phyloP scores from a whole-genome alignment of 2,888 invertebrate species.

The Epinotia bilunana region DNA sequence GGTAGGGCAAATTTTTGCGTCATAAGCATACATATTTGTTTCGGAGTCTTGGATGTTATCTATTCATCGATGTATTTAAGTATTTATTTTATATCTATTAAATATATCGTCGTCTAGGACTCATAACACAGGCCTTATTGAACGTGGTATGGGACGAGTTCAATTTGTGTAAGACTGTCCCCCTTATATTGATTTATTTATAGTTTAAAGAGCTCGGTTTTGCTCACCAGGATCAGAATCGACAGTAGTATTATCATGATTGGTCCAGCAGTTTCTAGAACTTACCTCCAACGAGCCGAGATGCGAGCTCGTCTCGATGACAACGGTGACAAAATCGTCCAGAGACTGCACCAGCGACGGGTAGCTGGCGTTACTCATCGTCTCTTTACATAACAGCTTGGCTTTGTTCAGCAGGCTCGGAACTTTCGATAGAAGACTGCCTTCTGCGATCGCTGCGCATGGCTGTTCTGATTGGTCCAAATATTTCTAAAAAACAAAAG shows the following conservation, averaged over 20 bases:
- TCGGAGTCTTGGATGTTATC: too few relatives aligned
- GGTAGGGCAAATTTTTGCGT: too few relatives aligned
- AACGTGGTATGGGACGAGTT: too few relatives aligned
- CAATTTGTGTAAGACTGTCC: too few relatives aligned
- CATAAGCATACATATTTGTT: too few relatives aligned
- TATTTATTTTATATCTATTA: too few relatives aligned
- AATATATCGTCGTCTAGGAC: too few relatives aligned
- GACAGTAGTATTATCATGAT: neutral
- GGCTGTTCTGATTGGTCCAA: conserved; percentile 71
- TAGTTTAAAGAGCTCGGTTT: too few relatives aligned
- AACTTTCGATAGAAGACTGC: conserved; percentile 69
- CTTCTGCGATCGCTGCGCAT: conserved; percentile 58
- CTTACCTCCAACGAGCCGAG: conserved; percentile 87
- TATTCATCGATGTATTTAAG: too few relatives aligned
- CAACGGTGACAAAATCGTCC: conserved; percentile 86
- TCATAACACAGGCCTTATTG: too few relatives aligned
- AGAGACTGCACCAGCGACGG: conserved; percentile 85
- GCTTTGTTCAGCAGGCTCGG: conserved; percentile 84
- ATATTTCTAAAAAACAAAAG: conserved; percentile 67
- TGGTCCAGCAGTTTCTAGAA: neutral
- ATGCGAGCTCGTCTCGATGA: conserved; percentile 88
- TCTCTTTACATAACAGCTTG: conserved; percentile 86
- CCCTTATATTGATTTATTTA: too few relatives aligned
- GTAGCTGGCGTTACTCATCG: conserved; percentile 84
- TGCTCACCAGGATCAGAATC: too few relatives aligned